These are phyloP conservation scores for Lophura swinhoii DNA, from an alignment of 2,797 vertebrate species.

Conservation along the genomic window DNA sequence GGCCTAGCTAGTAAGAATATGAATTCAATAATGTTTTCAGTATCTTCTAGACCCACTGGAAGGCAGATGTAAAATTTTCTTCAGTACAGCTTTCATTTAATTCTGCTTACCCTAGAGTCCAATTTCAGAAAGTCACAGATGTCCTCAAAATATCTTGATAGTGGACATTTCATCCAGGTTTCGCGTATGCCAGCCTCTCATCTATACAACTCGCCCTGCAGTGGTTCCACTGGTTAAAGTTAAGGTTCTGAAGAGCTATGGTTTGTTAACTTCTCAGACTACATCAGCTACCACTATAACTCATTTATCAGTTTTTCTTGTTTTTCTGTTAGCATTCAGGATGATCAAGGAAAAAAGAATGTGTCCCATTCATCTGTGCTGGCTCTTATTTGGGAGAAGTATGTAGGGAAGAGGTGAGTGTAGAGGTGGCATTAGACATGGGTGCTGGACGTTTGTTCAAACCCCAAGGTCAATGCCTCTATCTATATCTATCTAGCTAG, in stretches of 20 bases:
- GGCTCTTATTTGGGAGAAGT: background rate
- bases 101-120: background rate
- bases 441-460: too few species aligned
- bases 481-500: background rate
- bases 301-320: background rate
- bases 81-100: background rate
- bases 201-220: background rate
- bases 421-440: rapidly evolving
- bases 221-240: background rate
- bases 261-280: background rate
- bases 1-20: background rate
- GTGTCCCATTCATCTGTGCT: background rate
- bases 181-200: background rate
- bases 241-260: background rate
- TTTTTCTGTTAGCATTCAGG: background rate
- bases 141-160: background rate
- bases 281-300: background rate
- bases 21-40: background rate
- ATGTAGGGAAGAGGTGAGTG: background rate
- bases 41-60: background rate
- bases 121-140: background rate
- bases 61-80: background rate
- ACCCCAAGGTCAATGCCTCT: background rate
- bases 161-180: background rate
- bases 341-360: background rate